Base-by-base conservation (phyloP, 1,140 invertebrate genomes). In the Danaus melanippus region DNA sequence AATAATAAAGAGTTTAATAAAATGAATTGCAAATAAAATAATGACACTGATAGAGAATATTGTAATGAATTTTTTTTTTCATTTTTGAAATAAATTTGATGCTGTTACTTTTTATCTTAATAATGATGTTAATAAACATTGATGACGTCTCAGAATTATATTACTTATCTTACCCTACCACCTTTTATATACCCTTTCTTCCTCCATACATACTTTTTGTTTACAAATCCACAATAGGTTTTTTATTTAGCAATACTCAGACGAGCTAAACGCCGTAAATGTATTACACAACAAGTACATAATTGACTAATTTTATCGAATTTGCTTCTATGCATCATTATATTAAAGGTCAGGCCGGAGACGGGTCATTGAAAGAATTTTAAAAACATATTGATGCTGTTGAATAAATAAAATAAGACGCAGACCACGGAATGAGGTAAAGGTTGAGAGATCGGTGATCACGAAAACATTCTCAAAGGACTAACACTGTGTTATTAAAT, bases 101-200 rank as follows among this genome's bases (percentile, higher is more conserved):
- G 71, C 66, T 79, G 75, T 84, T 82, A 77, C 69, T 76, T 80
- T 69, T 81, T 80, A 63, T 75, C 77, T 65, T 76, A 78, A 84
- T 84, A 78, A 82, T 83, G 75, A 82, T 83, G 58, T 78, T 74
- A 80, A 80, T 86, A 84, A 84, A 83, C 73, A 77, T 74, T 78
- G 67, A 81, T 79, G 74, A 80, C 66, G 74, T 74, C 60, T 65
- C 64, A 45, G 45, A 32, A 44, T 52, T 56, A 46, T 71, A 64
- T 72, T 58, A 65, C 59, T 67, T 53, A 11, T 42, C 11, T 47
- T 40, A 12, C 9, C 21, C 32, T 45, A 32, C 12, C 32, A 2
- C 10, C 8, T 5, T 39, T 42, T 40, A 8, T 12, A 12, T 32
- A 32, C 21, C 7, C 21, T 32, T 7, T 32, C 21, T 32, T 32